These are phyloP conservation scores for Chrysolina oricalcia DNA, from an alignment of 2,888 invertebrate species.

Conservation along the genomic window DNA sequence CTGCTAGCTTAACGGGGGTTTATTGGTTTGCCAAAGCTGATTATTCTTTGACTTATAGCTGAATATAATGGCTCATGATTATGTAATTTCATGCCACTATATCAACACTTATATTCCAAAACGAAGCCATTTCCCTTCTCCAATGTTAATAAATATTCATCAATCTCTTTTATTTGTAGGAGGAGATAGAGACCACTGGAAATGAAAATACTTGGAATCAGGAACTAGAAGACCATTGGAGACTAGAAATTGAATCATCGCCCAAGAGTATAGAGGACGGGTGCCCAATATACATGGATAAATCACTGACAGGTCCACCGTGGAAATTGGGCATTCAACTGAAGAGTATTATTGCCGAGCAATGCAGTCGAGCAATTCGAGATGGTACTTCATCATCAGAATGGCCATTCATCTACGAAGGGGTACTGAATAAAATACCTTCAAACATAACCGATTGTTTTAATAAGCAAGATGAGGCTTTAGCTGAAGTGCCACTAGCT, in stretches of 20 bases:
- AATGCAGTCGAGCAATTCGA: too few species aligned
- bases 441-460: background rate
- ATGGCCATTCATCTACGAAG: too few species aligned
- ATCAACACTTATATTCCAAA: too few species aligned
- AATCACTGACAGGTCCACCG: background rate
- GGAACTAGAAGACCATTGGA: too few species aligned
- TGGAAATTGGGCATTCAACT: background rate
- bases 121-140: too few species aligned
- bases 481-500: background rate
- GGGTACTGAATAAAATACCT: background rate
- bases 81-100: too few species aligned
- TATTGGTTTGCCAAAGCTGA: too few species aligned
- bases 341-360: background rate
- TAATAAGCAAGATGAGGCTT: background rate
- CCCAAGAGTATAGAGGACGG: background rate
- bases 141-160: background rate
- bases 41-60: too few species aligned
- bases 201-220: background rate
- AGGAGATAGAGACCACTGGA: background rate
- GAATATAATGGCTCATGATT: too few species aligned
- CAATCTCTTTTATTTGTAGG: constrained; percentile 1
- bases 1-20: too few species aligned
- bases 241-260: background rate
- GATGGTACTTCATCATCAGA: too few species aligned
- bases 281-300: background rate